These are phyloP conservation scores for Anguilla anguilla DNA, from an alignment of 2,797 vertebrate genomes.

Conservation along the genomic window DNA sequence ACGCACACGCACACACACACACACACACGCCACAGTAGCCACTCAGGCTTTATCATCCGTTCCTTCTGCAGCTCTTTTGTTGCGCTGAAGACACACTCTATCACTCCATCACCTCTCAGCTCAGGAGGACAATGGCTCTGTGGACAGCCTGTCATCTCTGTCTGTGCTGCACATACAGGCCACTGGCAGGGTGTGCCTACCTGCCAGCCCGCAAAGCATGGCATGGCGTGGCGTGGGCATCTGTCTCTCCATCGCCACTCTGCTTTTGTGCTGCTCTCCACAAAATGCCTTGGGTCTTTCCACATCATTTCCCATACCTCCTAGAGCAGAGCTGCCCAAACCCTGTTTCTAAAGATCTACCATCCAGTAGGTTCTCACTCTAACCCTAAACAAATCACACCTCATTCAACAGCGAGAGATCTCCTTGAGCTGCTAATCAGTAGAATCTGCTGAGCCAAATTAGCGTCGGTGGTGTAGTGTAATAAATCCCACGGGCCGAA, in stretches of 20 bases:
- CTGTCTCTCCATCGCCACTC: not conserved
- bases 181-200: conserved; percentile 11
- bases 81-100: conserved; percentile 54
- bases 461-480: too few species aligned
- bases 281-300: not conserved
- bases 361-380: too few species aligned
- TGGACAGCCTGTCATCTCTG: conserved; percentile 46
- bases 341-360: too few species aligned
- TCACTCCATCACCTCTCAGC: conserved; percentile 63
- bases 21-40: conserved; percentile 15
- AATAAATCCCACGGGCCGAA: too few species aligned
- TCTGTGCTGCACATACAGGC: conserved; percentile 44
- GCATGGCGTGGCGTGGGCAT: not conserved
- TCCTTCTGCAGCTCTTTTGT: conserved; percentile 52
- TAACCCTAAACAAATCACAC: too few species aligned
- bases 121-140: conserved; percentile 50
- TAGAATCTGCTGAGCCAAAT: too few species aligned
- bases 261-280: conserved; percentile 19
- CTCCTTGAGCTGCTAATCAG: not conserved
- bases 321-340: too few species aligned
- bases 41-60: conserved; percentile 60
- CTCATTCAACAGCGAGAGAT: not conserved
- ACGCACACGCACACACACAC: not conserved
- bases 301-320: too few species aligned
- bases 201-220: not conserved